Base-by-base conservation (phyloP, 1,140 invertebrate genomes). In the Ctenoplectra terminalis region DNA sequence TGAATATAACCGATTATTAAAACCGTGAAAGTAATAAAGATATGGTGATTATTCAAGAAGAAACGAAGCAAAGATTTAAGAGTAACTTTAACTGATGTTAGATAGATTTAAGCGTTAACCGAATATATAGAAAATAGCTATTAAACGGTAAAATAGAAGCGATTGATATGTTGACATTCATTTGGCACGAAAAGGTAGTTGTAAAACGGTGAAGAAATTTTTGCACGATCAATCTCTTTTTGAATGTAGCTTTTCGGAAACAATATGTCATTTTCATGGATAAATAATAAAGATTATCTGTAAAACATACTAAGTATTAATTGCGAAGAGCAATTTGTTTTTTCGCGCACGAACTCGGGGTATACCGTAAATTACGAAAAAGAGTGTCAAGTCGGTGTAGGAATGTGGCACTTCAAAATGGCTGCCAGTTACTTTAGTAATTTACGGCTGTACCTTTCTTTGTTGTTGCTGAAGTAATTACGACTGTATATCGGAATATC, bases 341-440 rank as follows among this genome's bases (percentile, higher is more conserved):
- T 77, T 82, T 63, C 60, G 46, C 58, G 43, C 46, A 72, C 66
- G 31, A 80, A 63, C 71, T 82, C 61, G 40, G 67, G 85, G 76
- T 73, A 82, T 66, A 83, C 86, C 84, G 88, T 89, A 91, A 92
- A 92, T 92, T 91, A 91, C 88, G 91, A 91, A 90, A 91, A 92
- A 91, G 90, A 92, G 90, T 93, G 92, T 92, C 91, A 92, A 92
- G 90, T 92, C 90, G 87, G 90, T 89, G 86, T 88, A 93, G 92
- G 93, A 94, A 94, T 94, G 94, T 93, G 92, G 93, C 93, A 94
- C 93, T 94, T 94, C 94, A 94, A 94, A 93, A 94, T 94, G 94
- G 94, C 94, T 93, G 92, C 93, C 91, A 93, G 92, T 93, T 92
- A 93, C 92, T 94, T 92, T 93, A 91, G 91, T 93, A 94, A 94